A percentile compares a stretch with the other conserved stretches of the same genome.
phyloP scores from a whole-genome alignment of 2,888 invertebrate genomes.

The Spilosoma lubricipeda region DNA sequence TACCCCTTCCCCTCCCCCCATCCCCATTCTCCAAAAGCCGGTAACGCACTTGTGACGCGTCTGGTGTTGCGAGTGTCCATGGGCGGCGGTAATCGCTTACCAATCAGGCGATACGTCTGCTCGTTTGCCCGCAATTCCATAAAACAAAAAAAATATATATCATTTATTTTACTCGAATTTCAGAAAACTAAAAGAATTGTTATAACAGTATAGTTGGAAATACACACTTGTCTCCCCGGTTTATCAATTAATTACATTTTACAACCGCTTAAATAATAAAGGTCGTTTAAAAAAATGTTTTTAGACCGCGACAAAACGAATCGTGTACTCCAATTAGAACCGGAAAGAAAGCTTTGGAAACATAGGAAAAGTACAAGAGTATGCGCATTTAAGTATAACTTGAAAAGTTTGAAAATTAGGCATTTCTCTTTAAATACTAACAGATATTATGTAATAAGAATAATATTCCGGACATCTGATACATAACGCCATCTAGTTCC shows the following conservation, averaged over 20 bases:
- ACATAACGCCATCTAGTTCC: no score
- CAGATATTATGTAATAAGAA: no score
- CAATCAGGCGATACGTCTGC: no score
- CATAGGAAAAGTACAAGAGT: background rate
- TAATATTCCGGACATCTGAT: no score
- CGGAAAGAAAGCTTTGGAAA: conserved; percentile 2
- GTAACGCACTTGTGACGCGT: no score
- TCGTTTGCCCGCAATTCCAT: no score
- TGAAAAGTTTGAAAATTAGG: background rate
- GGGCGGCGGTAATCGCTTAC: no score
- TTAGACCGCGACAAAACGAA: background rate
- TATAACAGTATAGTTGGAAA: background rate
- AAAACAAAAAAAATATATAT: no score
- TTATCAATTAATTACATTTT: background rate
- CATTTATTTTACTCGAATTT: background rate
- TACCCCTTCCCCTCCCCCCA: no score
- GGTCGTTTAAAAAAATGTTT: background rate
- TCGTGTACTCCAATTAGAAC: background rate
- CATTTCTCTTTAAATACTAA: background rate
- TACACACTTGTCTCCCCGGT: background rate
- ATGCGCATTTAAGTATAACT: background rate
- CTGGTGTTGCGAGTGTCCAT: no score
- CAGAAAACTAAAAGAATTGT: background rate
- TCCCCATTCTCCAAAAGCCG: no score
- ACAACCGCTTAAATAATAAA: background rate